Conservation (phyloP, 2,797 vertebrate species). For the Premnoplex brunnescens region DNA sequence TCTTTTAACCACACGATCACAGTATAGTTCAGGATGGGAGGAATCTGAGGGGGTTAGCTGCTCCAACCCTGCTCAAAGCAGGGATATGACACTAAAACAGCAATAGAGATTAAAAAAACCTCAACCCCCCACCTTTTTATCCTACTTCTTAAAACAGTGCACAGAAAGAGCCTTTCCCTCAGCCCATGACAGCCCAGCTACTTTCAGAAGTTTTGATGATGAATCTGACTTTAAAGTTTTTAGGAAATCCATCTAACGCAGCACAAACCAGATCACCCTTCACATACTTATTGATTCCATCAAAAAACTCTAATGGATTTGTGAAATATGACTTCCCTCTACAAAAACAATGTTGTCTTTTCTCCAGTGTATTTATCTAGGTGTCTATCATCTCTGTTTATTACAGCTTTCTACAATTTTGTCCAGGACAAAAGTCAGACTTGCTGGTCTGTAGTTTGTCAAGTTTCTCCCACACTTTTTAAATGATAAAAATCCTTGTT, state of each 20-base stretch:
- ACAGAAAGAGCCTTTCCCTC: neutral
- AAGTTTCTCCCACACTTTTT: neutral
- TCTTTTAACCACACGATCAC: neutral
- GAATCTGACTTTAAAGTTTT: neutral
- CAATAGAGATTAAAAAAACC: neutral
- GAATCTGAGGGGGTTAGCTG: neutral
- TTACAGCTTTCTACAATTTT: neutral
- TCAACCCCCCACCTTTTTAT: neutral
- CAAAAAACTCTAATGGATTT: slow-evolving; percentile 23
- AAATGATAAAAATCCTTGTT: neutral
- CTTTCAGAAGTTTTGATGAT: neutral
- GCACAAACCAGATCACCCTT: slow-evolving; percentile 25
- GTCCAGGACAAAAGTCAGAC: neutral
- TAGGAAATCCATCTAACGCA: slow-evolving; percentile 10
- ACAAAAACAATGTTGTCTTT: slow-evolving; percentile 5
- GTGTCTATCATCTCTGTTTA: neutral
- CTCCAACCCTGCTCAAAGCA: neutral
- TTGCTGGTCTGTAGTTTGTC: neutral
- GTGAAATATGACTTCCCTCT: slow-evolving; percentile 26
- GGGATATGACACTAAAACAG: neutral
- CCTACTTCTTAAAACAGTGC: neutral
- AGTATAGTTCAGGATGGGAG: neutral
- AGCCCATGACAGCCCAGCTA: neutral
- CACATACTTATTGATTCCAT: slow-evolving; percentile 38
- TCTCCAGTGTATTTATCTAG: neutral